phyloP scores from a whole-genome alignment of 2,888 invertebrate species.

The Ametastegia equiseti region DNA sequence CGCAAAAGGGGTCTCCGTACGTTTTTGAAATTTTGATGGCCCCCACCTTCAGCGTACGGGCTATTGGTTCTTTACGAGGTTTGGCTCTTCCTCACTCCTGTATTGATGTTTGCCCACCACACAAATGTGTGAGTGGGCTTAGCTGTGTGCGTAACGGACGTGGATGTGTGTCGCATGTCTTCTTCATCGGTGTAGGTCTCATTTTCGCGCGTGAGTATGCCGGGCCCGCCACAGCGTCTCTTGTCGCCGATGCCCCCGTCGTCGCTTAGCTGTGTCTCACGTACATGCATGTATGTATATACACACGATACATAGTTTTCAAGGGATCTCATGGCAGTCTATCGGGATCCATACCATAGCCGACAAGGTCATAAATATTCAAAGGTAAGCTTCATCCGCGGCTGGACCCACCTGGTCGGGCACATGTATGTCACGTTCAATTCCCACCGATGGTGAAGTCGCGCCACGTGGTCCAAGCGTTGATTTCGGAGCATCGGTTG shows the following conservation, averaged over 20 bases:
- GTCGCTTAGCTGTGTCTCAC: background rate
- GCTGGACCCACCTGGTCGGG: slow-evolving; percentile 42
- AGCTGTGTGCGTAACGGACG: background rate
- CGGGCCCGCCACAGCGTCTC: slow-evolving; percentile 40
- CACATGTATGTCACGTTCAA: slow-evolving; percentile 40
- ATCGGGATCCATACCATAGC: slow-evolving; percentile 16
- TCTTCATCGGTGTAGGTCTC: slow-evolving; percentile 23
- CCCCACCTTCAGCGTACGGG: slow-evolving; percentile 69
- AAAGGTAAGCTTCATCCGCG: slow-evolving; percentile 41
- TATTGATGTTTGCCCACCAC: slow-evolving; percentile 42
- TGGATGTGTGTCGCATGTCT: slow-evolving; percentile 41
- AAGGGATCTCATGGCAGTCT: slow-evolving; percentile 32
- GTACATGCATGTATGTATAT: no score
- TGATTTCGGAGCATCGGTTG: background rate
- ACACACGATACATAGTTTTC: slow-evolving; percentile 32
- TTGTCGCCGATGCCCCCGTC: slow-evolving; percentile 34
- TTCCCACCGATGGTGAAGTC: background rate
- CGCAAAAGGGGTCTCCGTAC: slow-evolving; percentile 76
- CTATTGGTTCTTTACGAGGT: slow-evolving; percentile 63
- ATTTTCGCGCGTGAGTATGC: slow-evolving; percentile 38
- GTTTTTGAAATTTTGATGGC: slow-evolving; percentile 77
- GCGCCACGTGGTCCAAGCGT: slow-evolving; percentile 39
- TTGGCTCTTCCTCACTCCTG: slow-evolving; percentile 50
- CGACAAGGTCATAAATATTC: slow-evolving; percentile 47
- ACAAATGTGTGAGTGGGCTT: slow-evolving; percentile 10